Percentiles rank a stretch among this genome's conserved stretches.
Conservation (phyloP, 2,113 vertebrate genomes). For the Balaeniceps rex region DNA sequence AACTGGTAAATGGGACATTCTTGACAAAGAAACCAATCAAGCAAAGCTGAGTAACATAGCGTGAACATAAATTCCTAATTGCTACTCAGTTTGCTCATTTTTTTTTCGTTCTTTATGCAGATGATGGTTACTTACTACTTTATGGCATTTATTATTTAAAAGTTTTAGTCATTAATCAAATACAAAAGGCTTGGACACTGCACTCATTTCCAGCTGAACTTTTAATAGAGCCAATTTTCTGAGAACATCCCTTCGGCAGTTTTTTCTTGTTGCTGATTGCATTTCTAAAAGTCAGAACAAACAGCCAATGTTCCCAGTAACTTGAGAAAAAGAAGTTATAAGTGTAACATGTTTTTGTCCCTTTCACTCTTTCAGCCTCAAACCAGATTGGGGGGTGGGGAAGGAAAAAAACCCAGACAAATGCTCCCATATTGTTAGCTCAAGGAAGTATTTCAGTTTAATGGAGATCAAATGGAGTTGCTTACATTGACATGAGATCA, state of each 20-base stretch:
- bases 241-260: not conserved
- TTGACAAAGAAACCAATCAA: constrained; percentile 33
- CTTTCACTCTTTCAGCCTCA: not conserved
- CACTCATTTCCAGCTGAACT: not conserved
- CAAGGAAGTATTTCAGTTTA: not conserved
- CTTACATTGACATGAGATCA: not conserved
- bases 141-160: constrained; percentile 55
- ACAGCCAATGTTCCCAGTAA: not conserved
- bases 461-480: not conserved
- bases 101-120: constrained; percentile 33
- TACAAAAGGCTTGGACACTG: constrained; percentile 9
- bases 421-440: not conserved
- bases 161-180: constrained; percentile 2
- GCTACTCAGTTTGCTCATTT: not conserved
- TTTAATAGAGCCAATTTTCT: constrained; percentile 52
- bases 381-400: not conserved
- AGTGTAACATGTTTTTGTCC: not conserved
- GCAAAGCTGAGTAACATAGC: not conserved
- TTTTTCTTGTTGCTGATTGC: not conserved
- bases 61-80: constrained; percentile 13
- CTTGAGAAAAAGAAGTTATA: not conserved
- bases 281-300: not conserved
- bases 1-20: not conserved
- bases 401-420: not conserved
- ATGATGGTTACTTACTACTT: constrained; percentile 17